A percentile compares a stretch with the other conserved stretches of the same genome.
Conservation (phyloP, 2,797 vertebrate species). For the Antennarius maculatus region DNA sequence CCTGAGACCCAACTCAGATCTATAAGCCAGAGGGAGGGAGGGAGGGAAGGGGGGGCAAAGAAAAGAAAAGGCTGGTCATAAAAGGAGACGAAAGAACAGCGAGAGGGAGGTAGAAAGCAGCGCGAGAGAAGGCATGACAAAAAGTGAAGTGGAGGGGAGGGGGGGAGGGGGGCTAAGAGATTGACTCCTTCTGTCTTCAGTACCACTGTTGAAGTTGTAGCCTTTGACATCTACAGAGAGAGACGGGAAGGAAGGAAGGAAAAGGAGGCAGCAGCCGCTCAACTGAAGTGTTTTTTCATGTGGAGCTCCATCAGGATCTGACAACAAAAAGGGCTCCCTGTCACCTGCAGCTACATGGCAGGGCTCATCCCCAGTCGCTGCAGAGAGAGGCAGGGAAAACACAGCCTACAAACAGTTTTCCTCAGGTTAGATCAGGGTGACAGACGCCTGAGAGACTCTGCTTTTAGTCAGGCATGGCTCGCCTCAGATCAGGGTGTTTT, state of each 20-base stretch:
- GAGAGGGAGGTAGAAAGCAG: constrained; percentile 42
- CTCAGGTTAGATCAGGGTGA: constrained; percentile 77
- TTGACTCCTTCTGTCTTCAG: constrained; percentile 61
- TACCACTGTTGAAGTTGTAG: constrained; percentile 52
- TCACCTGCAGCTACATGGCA: constrained; percentile 78
- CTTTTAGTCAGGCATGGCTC: constrained; percentile 74
- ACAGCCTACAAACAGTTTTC: constrained; percentile 76
- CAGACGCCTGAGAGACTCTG: constrained; percentile 76
- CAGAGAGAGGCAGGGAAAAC: constrained; percentile 50
- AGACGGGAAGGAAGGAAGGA: constrained; percentile 61
- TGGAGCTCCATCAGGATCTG: constrained; percentile 76
- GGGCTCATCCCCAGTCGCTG: constrained; percentile 69
- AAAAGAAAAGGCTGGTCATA: constrained; percentile 61
- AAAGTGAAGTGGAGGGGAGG: constrained; percentile 38
- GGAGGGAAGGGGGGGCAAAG: constrained; percentile 16
- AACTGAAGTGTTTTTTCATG: constrained; percentile 74
- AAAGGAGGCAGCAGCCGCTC: constrained; percentile 45
- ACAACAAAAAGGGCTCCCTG: constrained; percentile 76
- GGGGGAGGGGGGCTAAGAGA: constrained; percentile 26
- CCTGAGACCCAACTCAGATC: constrained; percentile 78
- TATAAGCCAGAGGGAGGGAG: constrained; percentile 68
- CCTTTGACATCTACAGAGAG: constrained; percentile 71
- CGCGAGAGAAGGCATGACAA: constrained; percentile 41
- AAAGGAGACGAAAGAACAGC: constrained; percentile 48
- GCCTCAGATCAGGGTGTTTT: constrained; percentile 78